Evolutionary conservation across 2,113 vertebrate species (phyloP), one percentile per base, ranked within the genome.

Genomic region (Phodopus roborovskii): DNA sequence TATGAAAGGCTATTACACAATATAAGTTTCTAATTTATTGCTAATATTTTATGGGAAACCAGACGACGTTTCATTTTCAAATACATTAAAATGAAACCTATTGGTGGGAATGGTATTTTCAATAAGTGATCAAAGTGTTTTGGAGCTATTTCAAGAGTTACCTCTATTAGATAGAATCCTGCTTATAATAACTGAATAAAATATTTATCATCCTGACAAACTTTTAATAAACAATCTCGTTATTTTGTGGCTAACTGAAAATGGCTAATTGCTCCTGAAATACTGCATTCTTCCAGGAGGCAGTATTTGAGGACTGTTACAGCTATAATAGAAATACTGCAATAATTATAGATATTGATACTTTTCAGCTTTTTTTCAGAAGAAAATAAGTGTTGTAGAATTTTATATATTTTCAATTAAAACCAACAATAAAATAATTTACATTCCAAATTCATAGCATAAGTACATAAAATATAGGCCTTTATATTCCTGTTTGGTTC

Each of bases 381-480:
- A 36, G 7, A 88, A 95, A 84, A 68, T 88, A 0, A 36, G 42
- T 36, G 1, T 13, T 79, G 95, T 10, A 13, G 48, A 56, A 78
- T 73, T 94, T 90, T 93, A 9, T 45, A 45, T 8, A 86, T 79
- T 82, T 95, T 58, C 82, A 90, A n/a, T 77, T 33, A 50, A 95
- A 96, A 45, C 88, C 3, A 4, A 45, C 81, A 30, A 64, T 88
- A 88, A 84, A 82, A 91, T 70, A 92, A 89, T 86, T 82, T 93
- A 15, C 3, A 3, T 26, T 95, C 22, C 81, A 45, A 92, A 94
- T 88, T 94, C 19, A 48, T 66, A 93, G 64, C 68, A 91, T 36
- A 94, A 87, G 12, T 68, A 39, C 33, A 88, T 92, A 90, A 97
- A 93, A 92, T 81, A 92, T 62, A 62, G 30, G 19, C 71, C 94